Percentiles rank a stretch among this genome's conserved stretches.
Conservation (phyloP, 2,888 invertebrate species). For the Tachina lurida region DNA sequence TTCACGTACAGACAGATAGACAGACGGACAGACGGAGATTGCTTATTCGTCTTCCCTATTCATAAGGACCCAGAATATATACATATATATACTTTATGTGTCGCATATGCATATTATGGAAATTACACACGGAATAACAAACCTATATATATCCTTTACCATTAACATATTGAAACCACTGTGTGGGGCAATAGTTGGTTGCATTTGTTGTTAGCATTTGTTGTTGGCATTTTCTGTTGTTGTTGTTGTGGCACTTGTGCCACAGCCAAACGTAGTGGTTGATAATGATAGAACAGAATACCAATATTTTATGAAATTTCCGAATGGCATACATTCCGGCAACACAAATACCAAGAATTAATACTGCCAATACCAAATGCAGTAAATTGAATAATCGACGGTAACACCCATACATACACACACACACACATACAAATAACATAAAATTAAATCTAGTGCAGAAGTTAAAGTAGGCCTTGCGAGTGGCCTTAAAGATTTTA, state of each 20-base stretch:
- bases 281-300: slow-evolving; percentile 64
- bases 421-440: slow-evolving; percentile 12
- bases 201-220: neutral
- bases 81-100: too few species aligned
- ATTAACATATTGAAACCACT: too few species aligned
- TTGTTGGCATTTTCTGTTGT: neutral
- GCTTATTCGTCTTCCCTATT: too few species aligned
- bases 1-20: too few species aligned
- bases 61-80: too few species aligned
- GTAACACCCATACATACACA: slow-evolving; percentile 34
- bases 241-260: slow-evolving; percentile 27
- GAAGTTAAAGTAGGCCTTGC: neutral
- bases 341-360: slow-evolving; percentile 70
- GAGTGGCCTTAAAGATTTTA: neutral
- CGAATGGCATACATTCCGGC: slow-evolving; percentile 70
- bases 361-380: slow-evolving; percentile 70
- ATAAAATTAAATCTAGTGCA: neutral
- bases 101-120: too few species aligned
- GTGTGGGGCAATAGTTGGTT: neutral
- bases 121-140: too few species aligned
- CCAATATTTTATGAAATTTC: slow-evolving; percentile 71
- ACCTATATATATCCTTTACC: too few species aligned
- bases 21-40: too few species aligned
- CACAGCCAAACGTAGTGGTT: slow-evolving; percentile 41
- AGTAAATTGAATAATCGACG: slow-evolving; percentile 71